Percentiles rank a stretch among this genome's conserved stretches.
Conservation (phyloP, 2,113 vertebrate species). For the Limanda limanda region DNA sequence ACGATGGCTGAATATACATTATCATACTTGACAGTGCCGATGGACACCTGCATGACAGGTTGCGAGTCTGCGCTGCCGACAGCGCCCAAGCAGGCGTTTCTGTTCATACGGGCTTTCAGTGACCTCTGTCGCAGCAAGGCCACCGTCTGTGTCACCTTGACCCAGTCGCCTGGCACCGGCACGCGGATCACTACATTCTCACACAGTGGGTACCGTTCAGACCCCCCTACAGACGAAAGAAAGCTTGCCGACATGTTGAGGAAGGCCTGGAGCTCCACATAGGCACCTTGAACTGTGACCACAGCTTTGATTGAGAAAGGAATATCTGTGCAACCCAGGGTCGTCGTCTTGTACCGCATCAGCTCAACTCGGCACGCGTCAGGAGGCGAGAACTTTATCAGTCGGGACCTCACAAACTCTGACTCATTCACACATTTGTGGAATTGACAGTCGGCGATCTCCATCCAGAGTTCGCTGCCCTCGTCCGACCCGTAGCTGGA, state of each 20-base stretch:
- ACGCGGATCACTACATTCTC: conserved; percentile 91
- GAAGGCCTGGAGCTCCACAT: conserved; percentile 93
- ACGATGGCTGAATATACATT: conserved; percentile 92
- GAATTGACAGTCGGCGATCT: conserved; percentile 87
- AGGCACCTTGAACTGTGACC: conserved; percentile 93
- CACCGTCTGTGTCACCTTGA: conserved; percentile 92
- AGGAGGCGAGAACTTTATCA: conserved; percentile 88
- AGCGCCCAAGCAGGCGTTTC: conserved; percentile 90
- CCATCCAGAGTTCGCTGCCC: conserved; percentile 85
- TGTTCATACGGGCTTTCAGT: conserved; percentile 94
- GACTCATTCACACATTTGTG: conserved; percentile 88
- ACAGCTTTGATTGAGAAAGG: conserved; percentile 91
- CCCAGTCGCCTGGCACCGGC: conserved; percentile 92
- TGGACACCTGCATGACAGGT: conserved; percentile 90
- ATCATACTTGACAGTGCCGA: conserved; percentile 95
- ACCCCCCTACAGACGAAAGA: conserved; percentile 34
- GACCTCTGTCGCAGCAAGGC: conserved; percentile 93
- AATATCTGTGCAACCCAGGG: conserved; percentile 79
- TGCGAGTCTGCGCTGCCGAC: conserved; percentile 85
- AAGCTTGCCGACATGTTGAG: conserved; percentile 86
- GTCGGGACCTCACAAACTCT: conserved; percentile 86
- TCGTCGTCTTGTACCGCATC: conserved; percentile 89
- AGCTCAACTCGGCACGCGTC: conserved; percentile 93
- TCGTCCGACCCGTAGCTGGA: conserved; percentile 86
- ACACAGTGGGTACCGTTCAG: conserved; percentile 82